These are phyloP conservation scores for Leucozona laternaria DNA, from an alignment of 2,888 invertebrate species.

Conservation along the genomic window DNA sequence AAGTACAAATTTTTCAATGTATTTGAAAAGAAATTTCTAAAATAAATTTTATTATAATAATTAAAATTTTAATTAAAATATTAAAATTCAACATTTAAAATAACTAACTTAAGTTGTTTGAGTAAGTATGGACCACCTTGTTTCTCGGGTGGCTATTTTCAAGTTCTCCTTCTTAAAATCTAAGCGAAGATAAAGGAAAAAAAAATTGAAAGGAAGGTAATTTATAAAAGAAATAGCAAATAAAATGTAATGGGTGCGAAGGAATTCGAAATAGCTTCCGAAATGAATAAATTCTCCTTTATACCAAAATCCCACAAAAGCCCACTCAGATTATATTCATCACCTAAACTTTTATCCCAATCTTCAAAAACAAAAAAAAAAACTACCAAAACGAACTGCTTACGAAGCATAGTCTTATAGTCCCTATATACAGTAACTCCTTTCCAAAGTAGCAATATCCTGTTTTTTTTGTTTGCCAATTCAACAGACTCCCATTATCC, in stretches of 20 bases:
- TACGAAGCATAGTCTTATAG: conserved; percentile 3
- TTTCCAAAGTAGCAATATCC: conserved; percentile 27
- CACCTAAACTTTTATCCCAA: background rate
- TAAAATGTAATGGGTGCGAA: conserved; percentile 17
- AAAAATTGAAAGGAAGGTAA: background rate
- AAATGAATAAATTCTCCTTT: conserved; percentile 13
- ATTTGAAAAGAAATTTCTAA: too few relatives aligned
- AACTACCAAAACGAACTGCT: conserved; percentile 22
- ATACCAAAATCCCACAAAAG: conserved; percentile 17
- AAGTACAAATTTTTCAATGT: too few relatives aligned
- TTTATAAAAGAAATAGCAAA: conserved; percentile 1
- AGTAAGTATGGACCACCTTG: too few relatives aligned
- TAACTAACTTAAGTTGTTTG: too few relatives aligned
- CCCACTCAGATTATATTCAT: conserved; percentile 21
- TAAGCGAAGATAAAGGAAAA: background rate
- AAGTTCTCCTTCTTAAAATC: too few relatives aligned
- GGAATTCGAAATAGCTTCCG: background rate
- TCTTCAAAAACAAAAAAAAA: background rate
- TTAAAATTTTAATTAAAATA: too few relatives aligned
- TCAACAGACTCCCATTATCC: conserved; percentile 42
- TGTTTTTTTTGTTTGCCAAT: conserved; percentile 34
- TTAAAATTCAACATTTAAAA: too few relatives aligned
- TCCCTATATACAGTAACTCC: conserved; percentile 5
- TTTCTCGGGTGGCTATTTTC: too few relatives aligned
- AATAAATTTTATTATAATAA: too few relatives aligned